These are phyloP conservation scores for Phylloscopus collybita DNA, from an alignment of 2,797 vertebrate genomes.

Conservation along the genomic window DNA sequence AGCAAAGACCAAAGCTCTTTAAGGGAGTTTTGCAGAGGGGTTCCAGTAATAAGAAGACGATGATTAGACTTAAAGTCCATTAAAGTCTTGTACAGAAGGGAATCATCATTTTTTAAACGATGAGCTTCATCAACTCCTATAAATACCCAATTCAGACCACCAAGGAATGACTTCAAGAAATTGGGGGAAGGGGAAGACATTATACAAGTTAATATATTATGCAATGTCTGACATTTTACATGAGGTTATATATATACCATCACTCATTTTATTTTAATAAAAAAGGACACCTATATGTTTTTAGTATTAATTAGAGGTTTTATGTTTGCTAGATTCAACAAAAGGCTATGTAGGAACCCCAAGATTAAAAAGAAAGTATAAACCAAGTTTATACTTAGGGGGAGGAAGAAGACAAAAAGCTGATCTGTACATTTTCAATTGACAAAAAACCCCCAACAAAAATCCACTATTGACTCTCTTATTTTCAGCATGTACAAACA, in stretches of 20 bases:
- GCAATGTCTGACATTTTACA: too few relatives aligned
- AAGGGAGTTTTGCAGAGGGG: too few relatives aligned
- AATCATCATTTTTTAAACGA: too few relatives aligned
- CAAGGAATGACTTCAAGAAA: too few relatives aligned
- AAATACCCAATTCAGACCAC: too few relatives aligned
- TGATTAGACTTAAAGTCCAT: too few relatives aligned
- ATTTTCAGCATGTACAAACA: neutral
- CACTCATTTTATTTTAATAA: slow-evolving; percentile 17
- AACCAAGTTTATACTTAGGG: neutral
- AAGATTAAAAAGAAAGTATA: neutral
- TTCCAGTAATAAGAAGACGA: too few relatives aligned
- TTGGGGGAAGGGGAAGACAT: too few relatives aligned
- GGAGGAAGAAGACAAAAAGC: neutral
- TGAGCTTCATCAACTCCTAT: too few relatives aligned
- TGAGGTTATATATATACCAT: neutral
- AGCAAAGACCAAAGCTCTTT: too few relatives aligned
- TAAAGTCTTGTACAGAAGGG: too few relatives aligned
- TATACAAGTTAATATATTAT: too few relatives aligned
- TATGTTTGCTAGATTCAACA: neutral
- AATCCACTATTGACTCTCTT: neutral
- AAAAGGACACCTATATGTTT: neutral
- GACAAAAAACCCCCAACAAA: neutral
- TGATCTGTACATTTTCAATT: neutral
- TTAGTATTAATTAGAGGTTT: neutral
- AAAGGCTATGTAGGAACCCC: neutral